Evolutionary conservation across 2,888 invertebrate species (phyloP).

Genomic region (Eupithecia dodoneata): DNA sequence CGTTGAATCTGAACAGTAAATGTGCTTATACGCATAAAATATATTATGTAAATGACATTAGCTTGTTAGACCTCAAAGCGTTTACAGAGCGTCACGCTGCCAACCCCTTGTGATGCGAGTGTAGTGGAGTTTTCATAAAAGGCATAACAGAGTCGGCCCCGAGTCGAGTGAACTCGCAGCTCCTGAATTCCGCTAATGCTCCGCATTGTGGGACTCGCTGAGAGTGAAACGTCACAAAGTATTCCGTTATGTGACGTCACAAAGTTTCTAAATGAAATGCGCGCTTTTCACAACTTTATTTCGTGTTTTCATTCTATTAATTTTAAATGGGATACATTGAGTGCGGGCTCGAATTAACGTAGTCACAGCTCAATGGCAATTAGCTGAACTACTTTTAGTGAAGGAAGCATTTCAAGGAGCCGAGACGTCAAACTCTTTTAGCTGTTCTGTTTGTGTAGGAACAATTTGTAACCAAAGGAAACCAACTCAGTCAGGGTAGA

Average conservation of each 20-base stretch:
- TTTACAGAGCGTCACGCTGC: not conserved
- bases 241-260: conserved; percentile 37
- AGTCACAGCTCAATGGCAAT: conserved; percentile 39
- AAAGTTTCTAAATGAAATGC: conserved; percentile 48
- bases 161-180: conserved; percentile 14
- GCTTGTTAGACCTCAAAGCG: conserved; percentile 7
- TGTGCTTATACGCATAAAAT: not conserved
- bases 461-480: not conserved
- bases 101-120: not conserved
- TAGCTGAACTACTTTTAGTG: conserved; percentile 1
- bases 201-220: conserved; percentile 48
- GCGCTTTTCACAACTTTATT: conserved; percentile 46
- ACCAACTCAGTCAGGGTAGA: not conserved
- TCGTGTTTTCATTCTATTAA: conserved; percentile 65
- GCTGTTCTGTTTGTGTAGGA: not conserved
- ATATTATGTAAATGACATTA: not conserved
- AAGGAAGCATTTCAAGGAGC: not conserved
- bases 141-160: conserved; percentile 3
- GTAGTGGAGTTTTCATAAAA: conserved; percentile 10
- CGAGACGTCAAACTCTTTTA: not conserved
- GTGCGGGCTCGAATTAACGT: conserved; percentile 72
- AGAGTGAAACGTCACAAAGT: conserved; percentile 46
- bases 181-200: conserved; percentile 46
- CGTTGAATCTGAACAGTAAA: not conserved
- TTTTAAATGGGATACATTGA: conserved; percentile 75